Evolutionary conservation across 2,888 invertebrate genomes (phyloP), one percentile per base, ranked within the genome.

Genomic region (Neuroscelio doddi): DNA sequence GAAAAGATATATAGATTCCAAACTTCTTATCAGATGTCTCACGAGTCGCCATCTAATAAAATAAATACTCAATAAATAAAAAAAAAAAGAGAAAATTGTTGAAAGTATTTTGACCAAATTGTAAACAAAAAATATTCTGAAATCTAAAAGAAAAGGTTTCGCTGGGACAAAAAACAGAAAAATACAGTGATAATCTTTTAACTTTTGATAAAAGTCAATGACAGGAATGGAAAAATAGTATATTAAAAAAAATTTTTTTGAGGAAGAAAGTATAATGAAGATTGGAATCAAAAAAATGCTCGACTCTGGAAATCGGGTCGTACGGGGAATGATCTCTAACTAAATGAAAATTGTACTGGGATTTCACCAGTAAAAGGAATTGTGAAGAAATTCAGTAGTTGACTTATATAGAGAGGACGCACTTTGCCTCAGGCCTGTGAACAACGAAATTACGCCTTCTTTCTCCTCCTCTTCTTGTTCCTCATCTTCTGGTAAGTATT

Each of bases 321-420:
- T 41, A 32, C 24, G 14, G 30, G 44, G 47, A 45, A 38, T 39
- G 38, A 59, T 55, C 49, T 49, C 65, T 65, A 59, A n/a, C 57
- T 66, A 66, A 7, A n/a, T 9, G 50, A 56, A 36, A 24, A 41
- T 36, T 14, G 0, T 24, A 47, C 24, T 38, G 14, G 21, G 14
- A 1, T 75, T 78, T 84, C 77, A 84, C 84, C 84, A 84, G 44
- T 84, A 84, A 70, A 84, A 84, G 9, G 84, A 84, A 72, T 76
- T 84, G 52, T 78, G 75, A 17, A 84, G 72, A 67, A 84, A 84
- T 74, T 83, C 81, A 5, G 84, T 58, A 3, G 84, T 84, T 1
- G 81, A 82, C 73, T 83, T 84, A 45, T 84, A 84, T 32, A 84
- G 63, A 1, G 83, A 70, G 3, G 84, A 83, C 53, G 84, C 84